Conservation (phyloP, 2,113 vertebrate species). For the Progne subis region DNA sequence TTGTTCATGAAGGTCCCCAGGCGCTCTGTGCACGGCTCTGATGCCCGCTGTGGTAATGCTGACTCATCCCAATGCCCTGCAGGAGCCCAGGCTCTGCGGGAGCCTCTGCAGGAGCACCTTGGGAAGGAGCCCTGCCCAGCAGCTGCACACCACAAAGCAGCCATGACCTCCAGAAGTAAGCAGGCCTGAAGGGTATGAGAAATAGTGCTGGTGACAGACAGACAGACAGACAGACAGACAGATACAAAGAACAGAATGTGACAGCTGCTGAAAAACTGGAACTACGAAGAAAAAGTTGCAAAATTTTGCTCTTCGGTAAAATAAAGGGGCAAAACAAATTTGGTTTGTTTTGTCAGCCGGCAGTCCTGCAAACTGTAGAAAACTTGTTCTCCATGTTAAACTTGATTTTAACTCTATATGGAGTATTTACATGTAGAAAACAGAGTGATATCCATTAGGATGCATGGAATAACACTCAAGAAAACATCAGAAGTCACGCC, state of each 20-base stretch:
- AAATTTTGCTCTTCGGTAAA: not conserved
- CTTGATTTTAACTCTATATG: not conserved
- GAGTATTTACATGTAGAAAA: not conserved
- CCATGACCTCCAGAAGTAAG: not conserved
- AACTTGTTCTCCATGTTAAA: not conserved
- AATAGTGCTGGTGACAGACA: not conserved
- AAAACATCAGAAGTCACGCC: not conserved
- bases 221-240: not conserved
- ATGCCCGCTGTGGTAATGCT: fast-evolving
- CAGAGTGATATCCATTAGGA: not conserved
- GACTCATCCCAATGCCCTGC: not conserved
- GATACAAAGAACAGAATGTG: not conserved
- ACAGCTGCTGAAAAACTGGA: not conserved
- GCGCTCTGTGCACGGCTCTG: not conserved
- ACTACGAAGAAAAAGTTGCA: not conserved
- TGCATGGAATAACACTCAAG: not conserved
- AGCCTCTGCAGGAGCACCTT: not conserved
- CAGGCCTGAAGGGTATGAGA: not conserved
- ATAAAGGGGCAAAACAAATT: not conserved
- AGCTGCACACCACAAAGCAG: not conserved
- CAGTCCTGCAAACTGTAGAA: not conserved
- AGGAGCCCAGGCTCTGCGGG: not conserved
- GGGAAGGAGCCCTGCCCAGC: not conserved
- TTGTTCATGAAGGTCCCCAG: not conserved
- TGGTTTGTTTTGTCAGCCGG: not conserved